Percentiles rank a stretch among this genome's conserved stretches.
Conservation (phyloP, 2,797 vertebrate species). For the Florisuga fusca region DNA sequence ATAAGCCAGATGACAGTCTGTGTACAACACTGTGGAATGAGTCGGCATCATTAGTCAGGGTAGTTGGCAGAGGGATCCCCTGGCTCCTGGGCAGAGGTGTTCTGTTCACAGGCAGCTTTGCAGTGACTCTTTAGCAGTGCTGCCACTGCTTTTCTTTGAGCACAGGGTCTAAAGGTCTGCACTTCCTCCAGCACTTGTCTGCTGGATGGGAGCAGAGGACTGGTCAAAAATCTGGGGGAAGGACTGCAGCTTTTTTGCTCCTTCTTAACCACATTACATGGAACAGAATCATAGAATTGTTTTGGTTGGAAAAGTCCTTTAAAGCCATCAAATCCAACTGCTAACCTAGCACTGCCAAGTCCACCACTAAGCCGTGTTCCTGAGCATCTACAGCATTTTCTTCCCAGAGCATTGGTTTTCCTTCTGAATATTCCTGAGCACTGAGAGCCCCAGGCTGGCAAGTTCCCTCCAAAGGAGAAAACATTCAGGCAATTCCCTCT, state of each 20-base stretch:
- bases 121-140: not conserved
- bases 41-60: not conserved
- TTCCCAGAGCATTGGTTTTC: not conserved
- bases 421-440: not conserved
- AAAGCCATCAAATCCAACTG: no score
- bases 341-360: no score
- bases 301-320: no score
- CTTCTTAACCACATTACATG: fast-evolving
- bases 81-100: not conserved
- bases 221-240: not conserved
- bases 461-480: not conserved
- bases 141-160: not conserved
- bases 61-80: not conserved
- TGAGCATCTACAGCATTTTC: not conserved
- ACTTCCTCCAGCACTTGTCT: not conserved
- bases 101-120: not conserved
- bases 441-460: not conserved
- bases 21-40: not conserved
- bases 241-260: not conserved
- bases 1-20: not conserved
- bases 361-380: no score
- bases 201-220: not conserved
- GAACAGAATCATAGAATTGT: not conserved
- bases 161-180: not conserved
- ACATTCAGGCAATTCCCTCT: not conserved